Base-by-base conservation (phyloP, 2,888 invertebrate genomes). In the Stratiomys singularior region DNA sequence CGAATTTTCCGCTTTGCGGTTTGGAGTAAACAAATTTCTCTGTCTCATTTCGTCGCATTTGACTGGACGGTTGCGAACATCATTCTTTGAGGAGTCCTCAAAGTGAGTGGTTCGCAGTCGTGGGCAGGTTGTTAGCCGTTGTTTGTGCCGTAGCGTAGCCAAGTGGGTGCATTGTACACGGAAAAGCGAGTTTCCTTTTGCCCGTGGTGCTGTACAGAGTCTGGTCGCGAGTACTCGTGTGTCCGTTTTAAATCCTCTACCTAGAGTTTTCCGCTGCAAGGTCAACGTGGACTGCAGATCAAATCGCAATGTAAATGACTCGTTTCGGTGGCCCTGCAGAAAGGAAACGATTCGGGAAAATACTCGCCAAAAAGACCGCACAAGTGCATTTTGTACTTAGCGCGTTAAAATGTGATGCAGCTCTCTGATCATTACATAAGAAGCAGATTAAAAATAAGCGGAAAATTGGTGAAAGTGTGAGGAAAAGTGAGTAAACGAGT, bases 11-110 rank as follows among this genome's bases (percentile, higher is more conserved):
- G 60, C 60, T 21, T 23, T 60, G 4, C 23, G 23, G 21, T 3
- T 23, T 11, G 13, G 23, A 13, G 74, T 74, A 74, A 74, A 74
- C 74, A 74, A 74, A 72, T 5, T 74, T 21, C 37, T 58, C 60
- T 23, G n/a, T 74, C 74, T 9, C 44, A 5, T 23, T 72, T 21
- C 27, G 27, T n/a, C 21, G 30, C 72, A 58, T 23, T 58, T 21
- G 44, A 15, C 23, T 74, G n/a, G 15, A 23, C 30, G 47, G 13
- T 15, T 69, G 7, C 69, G 47, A 25, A 44, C 30, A 13, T 60
- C 60, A 60, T 74, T 74, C 74, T 7, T 58, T 15, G 9, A 60
- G 60, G 27, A 44, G 58, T 58, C n/a, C 58, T 58, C 58, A 15
- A 37, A 15, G 37, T 37, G 74, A 58, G 30, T 21, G 74, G 74